These are phyloP conservation scores for Neogale vison DNA, from an alignment of 2,113 vertebrate species.

Conservation along the genomic window DNA sequence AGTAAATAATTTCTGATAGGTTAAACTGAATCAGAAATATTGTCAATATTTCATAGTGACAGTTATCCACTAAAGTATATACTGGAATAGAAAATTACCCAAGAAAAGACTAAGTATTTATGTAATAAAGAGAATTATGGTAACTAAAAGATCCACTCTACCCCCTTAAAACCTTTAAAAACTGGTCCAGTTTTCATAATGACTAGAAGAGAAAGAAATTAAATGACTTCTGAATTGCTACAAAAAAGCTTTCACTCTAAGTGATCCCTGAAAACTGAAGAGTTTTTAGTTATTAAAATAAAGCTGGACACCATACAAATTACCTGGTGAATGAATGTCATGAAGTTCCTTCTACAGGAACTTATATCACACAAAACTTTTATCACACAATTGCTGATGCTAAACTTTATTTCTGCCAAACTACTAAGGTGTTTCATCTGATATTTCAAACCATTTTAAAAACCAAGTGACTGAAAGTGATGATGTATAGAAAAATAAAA, in stretches of 20 bases:
- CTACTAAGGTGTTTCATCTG: not conserved
- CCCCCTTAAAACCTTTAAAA: not conserved
- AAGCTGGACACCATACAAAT: slow-evolving; percentile 31
- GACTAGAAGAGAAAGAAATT: not conserved
- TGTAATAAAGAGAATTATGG: not conserved
- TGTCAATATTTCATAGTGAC: not conserved
- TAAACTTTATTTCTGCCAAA: not conserved
- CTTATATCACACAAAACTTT: not conserved
- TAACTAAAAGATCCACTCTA: not conserved
- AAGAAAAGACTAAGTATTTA: not conserved
- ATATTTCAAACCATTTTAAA: slow-evolving; percentile 36
- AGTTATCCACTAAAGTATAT: not conserved
- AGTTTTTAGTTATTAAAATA: slow-evolving; percentile 20
- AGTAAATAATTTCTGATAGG: not conserved
- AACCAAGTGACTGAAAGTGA: not conserved
- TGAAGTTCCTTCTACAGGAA: not conserved
- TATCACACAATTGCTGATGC: not conserved
- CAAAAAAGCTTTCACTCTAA: not conserved
- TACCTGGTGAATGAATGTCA: not conserved
- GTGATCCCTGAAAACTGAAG: not conserved
- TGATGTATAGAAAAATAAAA: not conserved
- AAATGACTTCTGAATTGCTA: slow-evolving; percentile 28
- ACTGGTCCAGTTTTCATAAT: not conserved
- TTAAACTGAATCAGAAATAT: not conserved
- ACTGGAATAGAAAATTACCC: not conserved